Evolutionary conservation across 2,888 invertebrate genomes (phyloP), one percentile per base, ranked within the genome.

Genomic region (Thymelicus sylvestris): DNA sequence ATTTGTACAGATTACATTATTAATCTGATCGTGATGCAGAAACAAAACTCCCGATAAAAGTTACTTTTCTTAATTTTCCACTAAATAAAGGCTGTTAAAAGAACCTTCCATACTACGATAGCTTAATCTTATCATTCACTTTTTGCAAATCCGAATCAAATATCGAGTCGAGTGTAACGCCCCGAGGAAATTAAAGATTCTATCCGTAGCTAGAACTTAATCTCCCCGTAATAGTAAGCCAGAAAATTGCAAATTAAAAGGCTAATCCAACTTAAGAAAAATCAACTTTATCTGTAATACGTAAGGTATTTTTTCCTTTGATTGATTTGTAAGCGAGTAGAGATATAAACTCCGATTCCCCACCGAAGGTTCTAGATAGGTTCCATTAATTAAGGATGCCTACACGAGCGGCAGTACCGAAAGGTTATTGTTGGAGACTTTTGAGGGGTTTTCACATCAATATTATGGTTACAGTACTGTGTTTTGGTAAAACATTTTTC

Each of bases 181-280:
- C 87, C 89, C 78, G 80, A 91, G 92, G 92, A 92, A 92, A 93
- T 92, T 92, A 92, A 91, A 93, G 91, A 92, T 92, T 92, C 91
- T 91, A 89, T 90, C 90, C 90, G 84, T 79, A 77, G 84, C 87
- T 86, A 88, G 87, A 84, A 86, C 90, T 91, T 91, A 92, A 92
- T 92, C 89, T 86, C 85, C 76, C 81, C 77, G 86, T 87, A 89
- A 90, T 88, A 89, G 87, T 91, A 88, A 87, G 86, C 86, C 86
- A 84, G 91, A 89, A 91, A 90, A 92, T 92, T 91, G 92, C 90
- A 92, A 92, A 92, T 93, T 92, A 92, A 91, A 89, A 83, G 80
- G 71, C 77, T 15, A 24, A 8, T 8, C 7, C n/a, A 5, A 5
- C 50, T 1, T 38, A 48, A 38, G 72, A n/a, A 83, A 65, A 78